Evolutionary conservation across 2,888 invertebrate species (phyloP).

Genomic region (Liodrosophila aerea): DNA sequence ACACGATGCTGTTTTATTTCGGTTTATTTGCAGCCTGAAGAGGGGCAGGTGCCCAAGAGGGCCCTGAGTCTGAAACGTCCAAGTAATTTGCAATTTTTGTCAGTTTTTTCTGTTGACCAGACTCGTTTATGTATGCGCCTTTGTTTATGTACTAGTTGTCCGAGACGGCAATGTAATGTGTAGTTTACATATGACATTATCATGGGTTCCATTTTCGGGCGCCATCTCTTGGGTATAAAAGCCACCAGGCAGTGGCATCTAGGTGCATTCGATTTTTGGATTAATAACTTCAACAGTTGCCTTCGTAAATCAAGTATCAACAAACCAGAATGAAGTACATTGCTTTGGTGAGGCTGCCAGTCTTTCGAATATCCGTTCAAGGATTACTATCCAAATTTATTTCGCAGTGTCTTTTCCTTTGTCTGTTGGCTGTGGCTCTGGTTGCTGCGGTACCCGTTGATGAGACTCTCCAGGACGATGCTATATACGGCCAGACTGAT

Average conservation of each 20-base stretch:
- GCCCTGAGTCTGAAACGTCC: conserved; percentile 22
- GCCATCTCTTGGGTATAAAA: conserved; percentile 68
- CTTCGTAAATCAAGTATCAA: conserved; percentile 12
- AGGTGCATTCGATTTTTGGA: conserved; percentile 73
- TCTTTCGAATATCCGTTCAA: neutral
- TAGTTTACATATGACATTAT: conserved; percentile 72
- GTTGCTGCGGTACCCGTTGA: conserved; percentile 79
- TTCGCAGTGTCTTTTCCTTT: conserved; percentile 75
- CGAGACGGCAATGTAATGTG: conserved; percentile 48
- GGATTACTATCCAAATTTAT: neutral
- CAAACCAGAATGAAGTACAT: conserved; percentile 72
- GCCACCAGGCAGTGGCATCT: conserved; percentile 28
- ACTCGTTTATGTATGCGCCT: conserved; percentile 52
- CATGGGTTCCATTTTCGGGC: conserved; percentile 34
- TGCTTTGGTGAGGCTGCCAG: conserved; percentile 62
- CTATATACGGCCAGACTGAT: conserved; percentile 72
- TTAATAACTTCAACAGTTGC: conserved; percentile 55
- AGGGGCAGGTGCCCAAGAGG: conserved; percentile 30
- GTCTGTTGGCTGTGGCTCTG: conserved; percentile 73
- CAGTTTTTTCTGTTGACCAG: conserved; percentile 32
- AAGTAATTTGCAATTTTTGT: conserved; percentile 40
- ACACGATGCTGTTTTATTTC: conserved; percentile 5
- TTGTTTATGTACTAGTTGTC: conserved; percentile 55
- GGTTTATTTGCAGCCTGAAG: conserved; percentile 29
- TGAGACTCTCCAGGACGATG: conserved; percentile 74